These are phyloP conservation scores for Bimastos eiseni DNA, from an alignment of 2,888 invertebrate genomes.

Conservation along the genomic window DNA sequence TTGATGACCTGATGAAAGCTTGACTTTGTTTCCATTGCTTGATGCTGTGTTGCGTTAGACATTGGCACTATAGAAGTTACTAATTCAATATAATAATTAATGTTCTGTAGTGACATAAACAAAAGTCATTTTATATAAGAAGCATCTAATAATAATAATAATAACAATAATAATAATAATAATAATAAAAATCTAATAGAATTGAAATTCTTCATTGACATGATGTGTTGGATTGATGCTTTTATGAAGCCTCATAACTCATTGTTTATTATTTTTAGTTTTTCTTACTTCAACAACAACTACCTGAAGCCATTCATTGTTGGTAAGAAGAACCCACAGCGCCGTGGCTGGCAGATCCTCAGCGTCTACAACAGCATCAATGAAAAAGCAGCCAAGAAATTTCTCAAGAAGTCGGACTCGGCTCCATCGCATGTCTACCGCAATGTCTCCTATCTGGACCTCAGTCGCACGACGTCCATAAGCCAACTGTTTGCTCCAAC, in stretches of 20 bases:
- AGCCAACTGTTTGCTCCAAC: constrained; percentile 17
- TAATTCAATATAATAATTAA: background rate
- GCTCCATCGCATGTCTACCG: constrained; percentile 22
- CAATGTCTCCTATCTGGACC: constrained; percentile 27
- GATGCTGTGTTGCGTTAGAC: no score
- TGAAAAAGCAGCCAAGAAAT: constrained; percentile 75
- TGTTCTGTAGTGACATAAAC: background rate
- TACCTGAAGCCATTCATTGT: constrained; percentile 86
- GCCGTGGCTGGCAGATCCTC: constrained; percentile 39
- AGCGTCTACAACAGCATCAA: constrained; percentile 63
- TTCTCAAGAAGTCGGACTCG: background rate
- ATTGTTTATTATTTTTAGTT: constrained; percentile 66
- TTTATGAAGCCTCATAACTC: background rate
- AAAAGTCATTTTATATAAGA: no score
- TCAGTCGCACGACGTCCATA: constrained; percentile 24
- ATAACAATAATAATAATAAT: no score
- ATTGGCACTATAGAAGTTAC: no score
- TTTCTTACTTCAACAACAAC: constrained; percentile 90
- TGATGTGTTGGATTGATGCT: background rate
- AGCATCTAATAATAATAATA: no score
- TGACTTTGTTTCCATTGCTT: no score
- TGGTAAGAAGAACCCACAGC: constrained; percentile 71
- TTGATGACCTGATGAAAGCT: no score
- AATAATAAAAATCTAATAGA: background rate
- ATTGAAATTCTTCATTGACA: background rate